These are phyloP conservation scores for Terebella lapidaria DNA, from an alignment of 2,888 invertebrate species.

Conservation along the genomic window DNA sequence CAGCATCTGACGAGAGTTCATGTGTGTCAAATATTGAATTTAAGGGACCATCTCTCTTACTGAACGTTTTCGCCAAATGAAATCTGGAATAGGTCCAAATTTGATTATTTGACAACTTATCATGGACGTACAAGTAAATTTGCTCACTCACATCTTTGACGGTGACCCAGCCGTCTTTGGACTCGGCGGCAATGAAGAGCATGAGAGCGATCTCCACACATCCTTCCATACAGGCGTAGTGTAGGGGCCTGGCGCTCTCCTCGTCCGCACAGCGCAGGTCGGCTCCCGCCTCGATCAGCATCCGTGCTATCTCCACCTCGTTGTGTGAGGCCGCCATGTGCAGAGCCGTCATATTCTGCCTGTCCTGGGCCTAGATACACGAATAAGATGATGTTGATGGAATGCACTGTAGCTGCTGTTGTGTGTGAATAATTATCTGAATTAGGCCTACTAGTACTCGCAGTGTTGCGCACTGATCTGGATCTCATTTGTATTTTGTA, in stretches of 20 bases:
- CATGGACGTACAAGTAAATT: too few species aligned
- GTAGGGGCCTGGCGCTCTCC: conserved; percentile 66
- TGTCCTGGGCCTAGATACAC: conserved; percentile 59
- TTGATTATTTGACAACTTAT: too few species aligned
- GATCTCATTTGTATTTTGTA: too few species aligned
- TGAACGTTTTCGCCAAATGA: too few species aligned
- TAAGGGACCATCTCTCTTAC: too few species aligned
- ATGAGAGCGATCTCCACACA: conserved; percentile 55
- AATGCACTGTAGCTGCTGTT: too few species aligned
- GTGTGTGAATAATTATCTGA: too few species aligned
- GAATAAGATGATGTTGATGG: too few species aligned
- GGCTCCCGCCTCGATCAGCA: conserved; percentile 63
- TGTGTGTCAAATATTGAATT: too few species aligned
- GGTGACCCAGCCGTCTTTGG: conserved; percentile 57
- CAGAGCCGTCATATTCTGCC: conserved; percentile 70
- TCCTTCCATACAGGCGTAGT: conserved; percentile 74
- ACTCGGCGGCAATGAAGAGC: conserved; percentile 65
- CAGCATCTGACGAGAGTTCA: conserved; percentile 60
- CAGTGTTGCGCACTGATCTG: too few species aligned
- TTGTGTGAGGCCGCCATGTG: conserved; percentile 54
- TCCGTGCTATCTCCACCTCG: conserved; percentile 36
- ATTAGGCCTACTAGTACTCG: too few species aligned
- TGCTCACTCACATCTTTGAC: conserved; percentile 35
- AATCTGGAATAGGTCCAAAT: too few species aligned
- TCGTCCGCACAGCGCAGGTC: conserved; percentile 54